These are phyloP conservation scores for Phrynosoma blainvillii DNA, from an alignment of 2,113 vertebrate genomes.

Conservation along the genomic window DNA sequence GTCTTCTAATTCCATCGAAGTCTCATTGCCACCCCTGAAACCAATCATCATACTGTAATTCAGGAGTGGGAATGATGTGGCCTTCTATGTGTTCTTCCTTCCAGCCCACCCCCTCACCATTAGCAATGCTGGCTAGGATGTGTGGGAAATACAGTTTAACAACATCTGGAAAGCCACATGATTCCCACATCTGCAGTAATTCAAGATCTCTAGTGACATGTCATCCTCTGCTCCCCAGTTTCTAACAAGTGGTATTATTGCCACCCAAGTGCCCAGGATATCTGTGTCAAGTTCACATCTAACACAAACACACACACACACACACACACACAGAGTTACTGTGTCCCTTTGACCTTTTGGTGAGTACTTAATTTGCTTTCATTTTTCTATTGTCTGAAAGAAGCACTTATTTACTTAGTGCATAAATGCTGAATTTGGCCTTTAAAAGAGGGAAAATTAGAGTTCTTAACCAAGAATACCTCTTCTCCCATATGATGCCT, in stretches of 20 bases:
- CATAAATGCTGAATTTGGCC: constrained; percentile 1
- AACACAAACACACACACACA: not conserved
- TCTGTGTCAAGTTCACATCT: not conserved
- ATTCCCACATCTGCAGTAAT: not conserved
- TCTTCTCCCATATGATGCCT: not conserved
- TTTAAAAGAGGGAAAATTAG: not conserved
- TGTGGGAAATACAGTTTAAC: too few relatives aligned
- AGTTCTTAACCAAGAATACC: not conserved
- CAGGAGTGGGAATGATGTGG: too few relatives aligned
- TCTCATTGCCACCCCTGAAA: not conserved
- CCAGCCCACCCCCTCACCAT: too few relatives aligned
- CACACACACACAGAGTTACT: too few relatives aligned
- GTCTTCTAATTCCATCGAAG: not conserved
- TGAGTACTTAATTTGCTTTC: not conserved
- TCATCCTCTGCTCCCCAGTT: not conserved
- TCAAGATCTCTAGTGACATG: not conserved
- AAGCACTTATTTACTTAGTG: not conserved
- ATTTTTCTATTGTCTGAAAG: not conserved
- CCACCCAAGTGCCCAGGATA: not conserved
- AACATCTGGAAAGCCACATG: too few relatives aligned
- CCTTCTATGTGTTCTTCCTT: too few relatives aligned
- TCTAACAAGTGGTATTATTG: not conserved
- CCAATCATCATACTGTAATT: not conserved
- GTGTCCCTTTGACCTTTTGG: not conserved
- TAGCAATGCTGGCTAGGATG: too few relatives aligned